Percentiles rank a stretch among this genome's conserved stretches.
These are phyloP conservation scores for Dioctria rufipes DNA, from an alignment of 2,888 invertebrate genomes.

Conservation along the genomic window DNA sequence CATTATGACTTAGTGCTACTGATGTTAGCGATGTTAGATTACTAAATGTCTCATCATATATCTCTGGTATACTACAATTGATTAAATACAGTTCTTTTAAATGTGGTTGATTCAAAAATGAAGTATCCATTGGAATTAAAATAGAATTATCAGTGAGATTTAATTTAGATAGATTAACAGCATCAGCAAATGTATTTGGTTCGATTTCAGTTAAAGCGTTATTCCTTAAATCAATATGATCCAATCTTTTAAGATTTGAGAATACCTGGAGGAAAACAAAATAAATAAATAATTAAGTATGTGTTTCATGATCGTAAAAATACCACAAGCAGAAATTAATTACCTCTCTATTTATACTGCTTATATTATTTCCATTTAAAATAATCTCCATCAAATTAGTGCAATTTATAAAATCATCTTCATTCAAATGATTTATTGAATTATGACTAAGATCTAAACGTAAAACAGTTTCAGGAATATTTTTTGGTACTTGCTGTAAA, in stretches of 20 bases:
- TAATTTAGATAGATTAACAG: slow-evolving; percentile 65
- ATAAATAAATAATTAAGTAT: slow-evolving; percentile 1
- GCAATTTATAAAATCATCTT: slow-evolving; percentile 66
- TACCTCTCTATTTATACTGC: slow-evolving; percentile 66
- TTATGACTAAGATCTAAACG: slow-evolving; percentile 69
- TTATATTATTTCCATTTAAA: slow-evolving; percentile 66
- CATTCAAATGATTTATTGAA: slow-evolving; percentile 65
- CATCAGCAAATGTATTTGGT: slow-evolving; percentile 67
- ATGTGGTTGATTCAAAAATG: slow-evolving; percentile 67
- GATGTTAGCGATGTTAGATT: slow-evolving; percentile 66
- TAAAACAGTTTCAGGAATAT: slow-evolving; percentile 66
- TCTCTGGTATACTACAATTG: slow-evolving; percentile 67
- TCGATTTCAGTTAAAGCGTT: slow-evolving; percentile 68
- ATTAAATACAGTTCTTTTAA: slow-evolving; percentile 68
- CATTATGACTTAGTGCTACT: slow-evolving; percentile 69
- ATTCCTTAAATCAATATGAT: slow-evolving; percentile 67
- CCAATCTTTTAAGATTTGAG: slow-evolving; percentile 64
- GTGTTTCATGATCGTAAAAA: background rate
- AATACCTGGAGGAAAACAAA: slow-evolving; percentile 66
- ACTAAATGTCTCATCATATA: slow-evolving; percentile 68
- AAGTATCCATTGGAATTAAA: slow-evolving; percentile 63
- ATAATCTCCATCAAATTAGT: slow-evolving; percentile 67
- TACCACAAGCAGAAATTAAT: slow-evolving; percentile 18
- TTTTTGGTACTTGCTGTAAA: slow-evolving; percentile 72
- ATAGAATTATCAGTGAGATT: slow-evolving; percentile 70